phyloP scores from a whole-genome alignment of 2,113 vertebrate genomes.

The Machaerirhynchus nigripectus region DNA sequence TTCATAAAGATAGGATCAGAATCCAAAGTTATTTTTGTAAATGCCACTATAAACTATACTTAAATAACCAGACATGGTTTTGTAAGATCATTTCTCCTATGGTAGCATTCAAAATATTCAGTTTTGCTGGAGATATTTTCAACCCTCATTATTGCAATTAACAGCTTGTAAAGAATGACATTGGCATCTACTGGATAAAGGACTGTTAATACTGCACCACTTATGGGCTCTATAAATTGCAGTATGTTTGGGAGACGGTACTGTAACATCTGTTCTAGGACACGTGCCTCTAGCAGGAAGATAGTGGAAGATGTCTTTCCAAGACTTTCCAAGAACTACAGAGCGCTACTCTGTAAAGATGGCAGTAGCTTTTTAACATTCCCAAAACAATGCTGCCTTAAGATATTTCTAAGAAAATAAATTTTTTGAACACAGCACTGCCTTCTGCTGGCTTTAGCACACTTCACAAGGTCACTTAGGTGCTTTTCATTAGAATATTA shows the following conservation, averaged over 20 bases:
- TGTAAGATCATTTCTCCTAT: background rate
- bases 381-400: background rate
- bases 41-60: background rate
- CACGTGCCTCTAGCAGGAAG: background rate
- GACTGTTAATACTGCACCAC: background rate
- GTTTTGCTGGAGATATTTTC: background rate
- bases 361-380: background rate
- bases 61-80: background rate
- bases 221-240: background rate
- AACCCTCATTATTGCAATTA: background rate
- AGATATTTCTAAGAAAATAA: background rate
- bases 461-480: background rate
- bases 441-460: background rate
- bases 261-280: background rate
- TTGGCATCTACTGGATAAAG: background rate
- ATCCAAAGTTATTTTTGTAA: background rate
- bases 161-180: background rate
- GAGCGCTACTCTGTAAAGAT: background rate
- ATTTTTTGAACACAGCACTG: background rate
- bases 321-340: background rate
- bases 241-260: background rate
- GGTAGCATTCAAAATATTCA: background rate
- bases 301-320: background rate
- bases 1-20: background rate
- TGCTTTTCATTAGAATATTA: background rate